A percentile compares a stretch with the other conserved stretches of the same genome.
Conservation (phyloP, 1,140 invertebrate genomes). For the Pantala flavescens region DNA sequence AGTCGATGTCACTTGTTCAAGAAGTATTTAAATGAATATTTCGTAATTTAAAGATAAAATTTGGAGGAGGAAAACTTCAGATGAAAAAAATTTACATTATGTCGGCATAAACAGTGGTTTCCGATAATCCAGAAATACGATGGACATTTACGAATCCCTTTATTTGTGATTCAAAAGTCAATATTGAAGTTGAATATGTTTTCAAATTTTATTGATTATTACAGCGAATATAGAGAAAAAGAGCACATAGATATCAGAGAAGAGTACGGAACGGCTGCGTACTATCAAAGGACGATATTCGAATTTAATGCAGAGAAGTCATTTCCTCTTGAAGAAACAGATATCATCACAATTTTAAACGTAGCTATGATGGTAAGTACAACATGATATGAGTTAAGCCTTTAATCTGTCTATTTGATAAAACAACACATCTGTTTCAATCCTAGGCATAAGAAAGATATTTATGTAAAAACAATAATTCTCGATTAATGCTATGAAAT, state of each 20-base stretch:
- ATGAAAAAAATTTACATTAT: no score
- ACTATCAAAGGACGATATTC: background rate
- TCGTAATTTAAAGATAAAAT: no score
- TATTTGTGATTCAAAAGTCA: no score
- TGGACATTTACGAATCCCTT: no score
- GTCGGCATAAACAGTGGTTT: no score
- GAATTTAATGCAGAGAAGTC: background rate
- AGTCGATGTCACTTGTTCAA: no score
- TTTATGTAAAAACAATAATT: background rate
- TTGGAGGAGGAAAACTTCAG: no score
- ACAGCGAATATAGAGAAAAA: constrained; percentile 1
- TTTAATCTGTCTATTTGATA: background rate
- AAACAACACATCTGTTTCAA: background rate
- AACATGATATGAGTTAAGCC: background rate
- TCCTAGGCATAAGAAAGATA: background rate
- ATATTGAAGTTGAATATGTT: no score
- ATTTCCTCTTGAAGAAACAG: background rate
- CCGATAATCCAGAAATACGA: no score
- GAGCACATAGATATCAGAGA: background rate
- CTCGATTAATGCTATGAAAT: background rate
- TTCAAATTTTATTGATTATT: background rate
- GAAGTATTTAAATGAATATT: no score
- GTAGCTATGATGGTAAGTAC: background rate
- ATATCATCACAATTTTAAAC: background rate
- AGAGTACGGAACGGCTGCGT: background rate